These are phyloP conservation scores for Zaprionus tsacasi DNA, from an alignment of 1,140 invertebrate genomes.

Conservation along the genomic window DNA sequence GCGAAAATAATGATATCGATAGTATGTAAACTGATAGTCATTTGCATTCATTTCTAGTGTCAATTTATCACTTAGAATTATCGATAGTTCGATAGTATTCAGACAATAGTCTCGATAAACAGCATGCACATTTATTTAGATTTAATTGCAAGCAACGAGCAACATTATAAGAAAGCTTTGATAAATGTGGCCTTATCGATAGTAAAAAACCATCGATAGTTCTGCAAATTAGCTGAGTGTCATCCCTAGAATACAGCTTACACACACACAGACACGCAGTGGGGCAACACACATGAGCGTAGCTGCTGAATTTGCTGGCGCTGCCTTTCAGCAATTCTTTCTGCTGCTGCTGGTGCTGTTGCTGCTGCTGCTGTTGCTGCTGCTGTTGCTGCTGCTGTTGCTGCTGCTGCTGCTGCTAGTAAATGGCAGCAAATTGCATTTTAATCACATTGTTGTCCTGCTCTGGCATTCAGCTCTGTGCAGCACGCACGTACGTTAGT, in stretches of 20 bases:
- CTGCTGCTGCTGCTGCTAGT: constrained; percentile 42
- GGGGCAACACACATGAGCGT: neutral
- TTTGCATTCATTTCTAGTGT: too few species aligned
- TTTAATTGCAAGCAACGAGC: neutral
- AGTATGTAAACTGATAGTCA: neutral
- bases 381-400: neutral
- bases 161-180: too few species aligned
- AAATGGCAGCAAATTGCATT: constrained; percentile 79
- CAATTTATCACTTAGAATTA: too few species aligned
- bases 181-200: too few species aligned
- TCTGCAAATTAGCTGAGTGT: neutral
- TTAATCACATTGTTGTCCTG: constrained; percentile 76
- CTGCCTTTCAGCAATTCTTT: constrained; percentile 4
- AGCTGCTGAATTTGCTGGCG: constrained; percentile 6
- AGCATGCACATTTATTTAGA: neutral
- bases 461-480: constrained; percentile 30
- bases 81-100: neutral
- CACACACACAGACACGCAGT: neutral
- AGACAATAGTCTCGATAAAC: too few species aligned
- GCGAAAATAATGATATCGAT: neutral
- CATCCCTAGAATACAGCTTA: neutral
- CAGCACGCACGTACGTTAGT: constrained; percentile 6
- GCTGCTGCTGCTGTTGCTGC: neutral
- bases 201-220: neutral
- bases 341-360: too few species aligned